Conservation (phyloP, 2,888 invertebrate species). For the Eutolmus rufibarbis region DNA sequence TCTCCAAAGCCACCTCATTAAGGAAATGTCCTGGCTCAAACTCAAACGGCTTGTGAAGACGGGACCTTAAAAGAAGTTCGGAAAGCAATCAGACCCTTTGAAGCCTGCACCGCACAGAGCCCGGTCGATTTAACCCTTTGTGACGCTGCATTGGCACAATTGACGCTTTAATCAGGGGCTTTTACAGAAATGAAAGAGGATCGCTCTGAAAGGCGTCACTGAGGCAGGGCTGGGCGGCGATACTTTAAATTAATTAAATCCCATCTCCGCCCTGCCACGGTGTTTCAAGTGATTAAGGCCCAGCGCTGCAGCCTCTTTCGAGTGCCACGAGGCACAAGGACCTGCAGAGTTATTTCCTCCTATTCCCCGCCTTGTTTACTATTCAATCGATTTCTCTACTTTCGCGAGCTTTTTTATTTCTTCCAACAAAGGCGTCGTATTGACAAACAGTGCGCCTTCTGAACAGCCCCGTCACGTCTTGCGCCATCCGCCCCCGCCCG, state of each 20-base stretch:
- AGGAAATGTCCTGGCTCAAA: not conserved
- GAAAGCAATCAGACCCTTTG: not conserved
- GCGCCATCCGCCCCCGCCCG: not conserved
- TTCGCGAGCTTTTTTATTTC: conserved; percentile 31
- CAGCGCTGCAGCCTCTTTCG: not conserved
- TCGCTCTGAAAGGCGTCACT: not conserved
- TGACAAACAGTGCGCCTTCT: conserved; percentile 2
- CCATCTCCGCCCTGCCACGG: not conserved
- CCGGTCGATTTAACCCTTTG: not conserved
- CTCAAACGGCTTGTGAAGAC: not conserved
- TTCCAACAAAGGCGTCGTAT: not conserved
- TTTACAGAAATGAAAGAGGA: not conserved
- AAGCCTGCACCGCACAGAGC: not conserved
- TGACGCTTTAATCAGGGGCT: not conserved
- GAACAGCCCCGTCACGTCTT: not conserved
- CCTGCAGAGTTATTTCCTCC: conserved; percentile 8
- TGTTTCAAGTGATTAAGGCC: conserved; percentile 11
- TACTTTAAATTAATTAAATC: conserved; percentile 23
- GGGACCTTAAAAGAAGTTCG: not conserved
- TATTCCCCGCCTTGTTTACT: conserved; percentile 7
- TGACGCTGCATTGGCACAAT: not conserved
- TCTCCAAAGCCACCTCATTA: not conserved
- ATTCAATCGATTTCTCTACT: conserved; percentile 37
- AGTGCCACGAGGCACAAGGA: not conserved
- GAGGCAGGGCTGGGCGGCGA: not conserved